Conservation (phyloP, 1,140 invertebrate genomes). For the Dryas iulia region DNA sequence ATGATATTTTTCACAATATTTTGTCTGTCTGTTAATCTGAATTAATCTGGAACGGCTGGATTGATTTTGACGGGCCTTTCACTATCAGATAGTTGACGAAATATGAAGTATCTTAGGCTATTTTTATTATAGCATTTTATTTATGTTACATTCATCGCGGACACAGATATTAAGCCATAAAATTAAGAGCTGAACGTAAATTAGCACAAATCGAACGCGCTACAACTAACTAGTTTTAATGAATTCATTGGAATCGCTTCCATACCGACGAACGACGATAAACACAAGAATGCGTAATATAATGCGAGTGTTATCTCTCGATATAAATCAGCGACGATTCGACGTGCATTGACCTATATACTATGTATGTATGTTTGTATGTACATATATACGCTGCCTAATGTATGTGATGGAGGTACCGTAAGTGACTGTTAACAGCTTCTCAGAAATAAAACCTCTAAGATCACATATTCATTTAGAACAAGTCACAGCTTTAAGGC, state of each 20-base stretch:
- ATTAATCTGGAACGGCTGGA: too few relatives aligned
- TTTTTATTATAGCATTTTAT: too few relatives aligned
- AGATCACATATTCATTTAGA: too few relatives aligned
- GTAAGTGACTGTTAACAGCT: neutral
- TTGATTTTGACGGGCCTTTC: too few relatives aligned
- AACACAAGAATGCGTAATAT: neutral
- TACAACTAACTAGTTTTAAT: neutral
- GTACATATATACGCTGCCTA: neutral
- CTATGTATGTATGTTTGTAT: neutral
- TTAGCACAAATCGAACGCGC: neutral
- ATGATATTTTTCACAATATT: too few relatives aligned
- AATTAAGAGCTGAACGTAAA: neutral
- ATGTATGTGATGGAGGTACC: neutral
- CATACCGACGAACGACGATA: neutral
- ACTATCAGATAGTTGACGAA: too few relatives aligned
- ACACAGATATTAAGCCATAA: too few relatives aligned
- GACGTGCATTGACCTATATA: neutral
- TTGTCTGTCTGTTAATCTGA: too few relatives aligned
- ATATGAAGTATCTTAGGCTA: too few relatives aligned
- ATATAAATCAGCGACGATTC: conserved; percentile 4
- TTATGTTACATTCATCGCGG: too few relatives aligned
- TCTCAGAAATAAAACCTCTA: neutral
- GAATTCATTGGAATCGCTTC: neutral
- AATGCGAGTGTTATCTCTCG: neutral
- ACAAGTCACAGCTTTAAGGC: neutral